A percentile compares a stretch with the other conserved stretches of the same genome.
Evolutionary conservation across 2,113 vertebrate genomes (phyloP).

Genomic region (Cisticola juncidis): DNA sequence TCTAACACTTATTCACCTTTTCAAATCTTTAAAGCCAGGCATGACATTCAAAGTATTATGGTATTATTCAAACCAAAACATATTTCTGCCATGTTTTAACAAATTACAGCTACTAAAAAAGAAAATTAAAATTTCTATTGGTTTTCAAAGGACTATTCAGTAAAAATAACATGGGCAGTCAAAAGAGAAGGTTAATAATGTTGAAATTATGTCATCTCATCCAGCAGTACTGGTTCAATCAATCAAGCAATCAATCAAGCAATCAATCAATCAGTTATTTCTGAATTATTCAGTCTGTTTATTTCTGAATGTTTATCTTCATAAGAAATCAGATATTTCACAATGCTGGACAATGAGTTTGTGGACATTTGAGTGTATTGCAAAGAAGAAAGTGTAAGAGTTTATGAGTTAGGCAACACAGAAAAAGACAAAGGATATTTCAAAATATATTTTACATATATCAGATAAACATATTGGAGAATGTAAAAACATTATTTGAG

Average conservation of each 20-base stretch:
- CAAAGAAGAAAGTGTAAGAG: neutral
- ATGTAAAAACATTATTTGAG: neutral
- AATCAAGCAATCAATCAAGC: no score
- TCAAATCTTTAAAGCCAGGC: neutral
- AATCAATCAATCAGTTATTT: no score
- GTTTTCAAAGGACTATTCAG: neutral
- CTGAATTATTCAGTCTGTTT: neutral
- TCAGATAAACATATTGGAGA: neutral
- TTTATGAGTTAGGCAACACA: neutral
- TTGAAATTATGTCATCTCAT: neutral
- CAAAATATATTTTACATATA: neutral
- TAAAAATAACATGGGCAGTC: neutral
- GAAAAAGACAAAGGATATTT: neutral
- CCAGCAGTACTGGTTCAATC: neutral
- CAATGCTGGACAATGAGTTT: neutral
- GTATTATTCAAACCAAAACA: neutral
- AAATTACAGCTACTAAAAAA: neutral
- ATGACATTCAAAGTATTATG: neutral
- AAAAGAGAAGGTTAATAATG: neutral
- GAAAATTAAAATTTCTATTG: neutral
- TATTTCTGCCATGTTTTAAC: neutral
- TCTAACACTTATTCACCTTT: neutral
- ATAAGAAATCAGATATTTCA: neutral
- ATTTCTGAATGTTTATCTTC: neutral
- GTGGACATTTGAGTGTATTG: neutral